Percentiles rank a stretch among this genome's conserved stretches.
Evolutionary conservation across 2,113 vertebrate species (phyloP).

Genomic region (Prolemur simus): DNA sequence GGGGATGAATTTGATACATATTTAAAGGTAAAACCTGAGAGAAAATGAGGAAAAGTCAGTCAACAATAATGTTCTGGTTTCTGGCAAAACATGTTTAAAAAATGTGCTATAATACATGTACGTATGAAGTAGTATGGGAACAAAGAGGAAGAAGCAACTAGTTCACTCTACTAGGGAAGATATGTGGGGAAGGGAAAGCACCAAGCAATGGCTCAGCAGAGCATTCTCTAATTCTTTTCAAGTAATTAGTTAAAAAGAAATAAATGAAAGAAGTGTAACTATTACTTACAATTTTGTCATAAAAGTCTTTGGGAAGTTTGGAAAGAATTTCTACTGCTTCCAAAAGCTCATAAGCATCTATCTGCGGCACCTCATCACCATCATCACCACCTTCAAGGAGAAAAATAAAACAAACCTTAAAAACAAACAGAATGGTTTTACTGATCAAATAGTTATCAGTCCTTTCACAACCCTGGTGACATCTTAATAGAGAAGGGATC

Average conservation of each 20-base stretch:
- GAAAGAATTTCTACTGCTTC: constrained; percentile 97
- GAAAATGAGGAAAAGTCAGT: background rate
- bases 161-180: background rate
- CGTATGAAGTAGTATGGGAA: background rate
- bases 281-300: constrained; percentile 96
- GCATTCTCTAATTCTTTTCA: constrained; percentile 13
- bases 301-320: constrained; percentile 98
- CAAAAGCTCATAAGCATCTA: constrained; percentile 96
- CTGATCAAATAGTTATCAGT: background rate
- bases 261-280: constrained; percentile 1
- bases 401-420: constrained; percentile 42
- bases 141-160: constrained; percentile 16
- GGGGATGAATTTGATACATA: background rate
- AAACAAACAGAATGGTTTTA: constrained; percentile 8
- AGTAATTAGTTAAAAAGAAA: constrained; percentile 40
- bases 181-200: accelerated
- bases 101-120: background rate
- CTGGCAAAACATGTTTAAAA: background rate
- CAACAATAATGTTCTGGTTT: background rate
- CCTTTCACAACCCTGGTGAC: background rate
- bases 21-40: constrained; percentile 28
- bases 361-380: constrained; percentile 85
- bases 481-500: background rate
- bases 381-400: constrained; percentile 87
- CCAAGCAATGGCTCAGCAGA: background rate